These are phyloP conservation scores for Falcaria lacertinaria DNA, from an alignment of 2,888 invertebrate species.

Conservation along the genomic window DNA sequence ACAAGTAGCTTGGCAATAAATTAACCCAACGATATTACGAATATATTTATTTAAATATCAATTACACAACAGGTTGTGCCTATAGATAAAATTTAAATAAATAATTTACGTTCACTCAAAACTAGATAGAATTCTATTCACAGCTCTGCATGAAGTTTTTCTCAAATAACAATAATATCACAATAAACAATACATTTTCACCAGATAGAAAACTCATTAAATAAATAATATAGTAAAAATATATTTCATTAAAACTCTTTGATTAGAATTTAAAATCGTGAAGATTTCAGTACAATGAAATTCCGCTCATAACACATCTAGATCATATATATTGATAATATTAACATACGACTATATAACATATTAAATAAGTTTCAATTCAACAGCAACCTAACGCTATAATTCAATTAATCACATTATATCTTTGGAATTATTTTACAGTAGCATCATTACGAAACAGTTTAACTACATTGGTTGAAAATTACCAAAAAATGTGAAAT, in stretches of 20 bases:
- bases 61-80: constrained; percentile 28
- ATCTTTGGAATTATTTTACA: neutral
- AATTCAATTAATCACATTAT: neutral
- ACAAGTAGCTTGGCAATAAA: no score
- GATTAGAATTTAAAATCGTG: no score
- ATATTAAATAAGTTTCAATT: constrained; percentile 10
- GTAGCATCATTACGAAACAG: constrained; percentile 10
- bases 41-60: no score
- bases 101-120: constrained; percentile 17
- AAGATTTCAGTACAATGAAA: no score
- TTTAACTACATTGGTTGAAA: constrained; percentile 10
- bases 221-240: no score
- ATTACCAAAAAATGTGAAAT: constrained; percentile 9
- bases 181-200: constrained; percentile 29
- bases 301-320: no score
- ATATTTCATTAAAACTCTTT: no score
- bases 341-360: no score
- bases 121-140: constrained; percentile 18
- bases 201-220: constrained; percentile 19
- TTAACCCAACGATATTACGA: no score
- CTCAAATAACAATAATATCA: constrained; percentile 34
- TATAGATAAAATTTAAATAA: constrained; percentile 27
- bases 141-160: constrained; percentile 25
- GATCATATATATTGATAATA: no score
- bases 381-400: neutral